Evolutionary conservation across 2,888 invertebrate genomes (phyloP).

Genomic region (Melieria picta): DNA sequence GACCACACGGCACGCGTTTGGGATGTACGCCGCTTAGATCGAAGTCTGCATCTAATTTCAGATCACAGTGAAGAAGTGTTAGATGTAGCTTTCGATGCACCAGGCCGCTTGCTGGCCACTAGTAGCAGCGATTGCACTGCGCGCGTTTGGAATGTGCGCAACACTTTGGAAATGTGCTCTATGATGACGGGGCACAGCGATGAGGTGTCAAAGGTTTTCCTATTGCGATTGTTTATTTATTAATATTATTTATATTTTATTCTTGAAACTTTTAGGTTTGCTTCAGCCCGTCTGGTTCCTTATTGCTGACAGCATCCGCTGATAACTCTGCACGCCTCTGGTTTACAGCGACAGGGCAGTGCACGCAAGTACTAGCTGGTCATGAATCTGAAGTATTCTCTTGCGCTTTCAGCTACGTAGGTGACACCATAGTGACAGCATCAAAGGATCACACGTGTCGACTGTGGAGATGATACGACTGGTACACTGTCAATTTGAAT

Average conservation of each 20-base stretch:
- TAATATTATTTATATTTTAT: not conserved
- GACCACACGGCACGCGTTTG: conserved; percentile 78
- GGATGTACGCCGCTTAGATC: conserved; percentile 70
- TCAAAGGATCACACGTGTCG: conserved; percentile 85
- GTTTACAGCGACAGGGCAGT: conserved; percentile 72
- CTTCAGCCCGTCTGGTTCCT: conserved; percentile 82
- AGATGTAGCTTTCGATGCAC: conserved; percentile 80
- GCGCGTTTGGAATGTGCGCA: conserved; percentile 74
- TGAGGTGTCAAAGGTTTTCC: conserved; percentile 73
- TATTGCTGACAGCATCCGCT: conserved; percentile 79
- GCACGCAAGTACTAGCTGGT: conserved; percentile 78
- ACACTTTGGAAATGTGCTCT: conserved; percentile 70
- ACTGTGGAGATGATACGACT: conserved; percentile 82
- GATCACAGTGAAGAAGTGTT: conserved; percentile 77
- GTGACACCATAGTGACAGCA: conserved; percentile 81
- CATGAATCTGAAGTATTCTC: conserved; percentile 85
- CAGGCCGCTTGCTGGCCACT: conserved; percentile 77
- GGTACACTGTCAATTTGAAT: conserved; percentile 67
- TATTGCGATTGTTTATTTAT: not conserved
- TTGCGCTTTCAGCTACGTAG: conserved; percentile 82
- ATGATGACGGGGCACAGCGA: conserved; percentile 74
- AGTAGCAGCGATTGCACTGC: conserved; percentile 81
- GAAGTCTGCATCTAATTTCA: conserved; percentile 70
- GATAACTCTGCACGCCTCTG: conserved; percentile 81
- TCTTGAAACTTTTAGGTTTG: conserved; percentile 69